Evolutionary conservation across 2,888 invertebrate species (phyloP).

Genomic region (Podotricha telesiphe): DNA sequence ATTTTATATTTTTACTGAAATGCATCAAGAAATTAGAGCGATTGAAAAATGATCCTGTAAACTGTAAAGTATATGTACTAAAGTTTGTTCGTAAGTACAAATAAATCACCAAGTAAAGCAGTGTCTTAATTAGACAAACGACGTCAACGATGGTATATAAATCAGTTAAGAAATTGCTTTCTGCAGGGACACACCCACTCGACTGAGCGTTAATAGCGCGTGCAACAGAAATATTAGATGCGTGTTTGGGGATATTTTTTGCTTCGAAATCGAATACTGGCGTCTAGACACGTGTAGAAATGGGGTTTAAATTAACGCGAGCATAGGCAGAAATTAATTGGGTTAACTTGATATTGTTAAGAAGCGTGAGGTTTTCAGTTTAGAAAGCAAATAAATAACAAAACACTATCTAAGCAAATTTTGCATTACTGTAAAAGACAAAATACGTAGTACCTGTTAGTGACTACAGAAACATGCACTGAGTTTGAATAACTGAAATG

Average conservation of each 20-base stretch:
- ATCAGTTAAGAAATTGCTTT: slow-evolving; percentile 79
- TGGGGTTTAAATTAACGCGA: slow-evolving; percentile 46
- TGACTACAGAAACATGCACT: no score
- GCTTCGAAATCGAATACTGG: slow-evolving; percentile 66
- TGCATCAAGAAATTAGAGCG: neutral
- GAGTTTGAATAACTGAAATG: no score
- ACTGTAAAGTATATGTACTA: slow-evolving; percentile 9
- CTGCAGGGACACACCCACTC: slow-evolving; percentile 78
- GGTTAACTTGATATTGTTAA: slow-evolving; percentile 41
- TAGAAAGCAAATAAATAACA: neutral
- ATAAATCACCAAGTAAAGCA: slow-evolving; percentile 67
- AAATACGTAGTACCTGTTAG: no score
- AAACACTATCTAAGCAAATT: neutral
- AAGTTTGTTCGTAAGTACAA: slow-evolving; percentile 44
- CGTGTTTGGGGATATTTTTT: slow-evolving; percentile 71
- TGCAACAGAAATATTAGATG: slow-evolving; percentile 77
- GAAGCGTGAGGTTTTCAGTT: neutral
- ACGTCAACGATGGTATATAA: slow-evolving; percentile 76
- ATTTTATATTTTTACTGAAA: neutral
- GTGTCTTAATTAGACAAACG: slow-evolving; percentile 75
- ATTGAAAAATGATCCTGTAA: neutral
- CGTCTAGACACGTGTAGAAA: slow-evolving; percentile 64
- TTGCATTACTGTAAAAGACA: no score
- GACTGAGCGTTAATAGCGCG: slow-evolving; percentile 80
- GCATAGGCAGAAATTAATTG: slow-evolving; percentile 51